Base-by-base conservation (phyloP, 2,888 invertebrate species). In the Pachydiplax longipennis region DNA sequence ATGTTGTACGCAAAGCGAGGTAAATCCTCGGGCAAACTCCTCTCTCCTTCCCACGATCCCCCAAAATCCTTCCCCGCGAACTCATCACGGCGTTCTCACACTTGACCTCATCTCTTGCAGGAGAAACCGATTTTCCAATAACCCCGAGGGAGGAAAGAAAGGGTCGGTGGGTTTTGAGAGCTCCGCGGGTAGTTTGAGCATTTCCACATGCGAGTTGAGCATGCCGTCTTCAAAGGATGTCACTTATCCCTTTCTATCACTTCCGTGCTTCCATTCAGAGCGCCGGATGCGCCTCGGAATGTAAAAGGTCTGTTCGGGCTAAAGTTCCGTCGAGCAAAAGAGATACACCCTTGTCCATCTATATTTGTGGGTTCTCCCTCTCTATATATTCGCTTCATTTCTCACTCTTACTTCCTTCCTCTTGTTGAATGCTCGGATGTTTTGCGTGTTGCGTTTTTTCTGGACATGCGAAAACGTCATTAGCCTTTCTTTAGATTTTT, bases 111-210 rank as follows among this genome's bases (percentile, higher is more conserved):
- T 12, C 65, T 25, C 65, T 2, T 15, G 1, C 0, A 53, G 53
- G 15, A 18, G 22, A 53, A 31, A 48, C 83, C 83, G 58, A 83
- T 83, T 58, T 83, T 83, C 83, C 83, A 58, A 83, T 83, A 83
- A 58, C 83, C 18, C 44, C 35, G 15, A 25, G 18, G 35, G 12
- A 6, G 31, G 8, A 0, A 4, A 22, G 12, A 35, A 22, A 2
- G 82, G 48, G 8, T 44, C 40, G 18, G 31, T 6, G 40, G 40
- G 40, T 80, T 22, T 12, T 3, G 37, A 37, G 80, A 37, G 5
- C 15, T 80, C 18, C 35, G 37, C n/a, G 37, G 37, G 80, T 31
- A 80, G 80, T 61, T n/a, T n/a, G 61, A 61, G 22, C n/a, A 65
- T 65, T 65, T 65, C 65, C 22, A 65, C 65, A 65, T 65, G n/a